Conservation (phyloP, 2,888 invertebrate genomes). For the Pollenia griseotomentosa region DNA sequence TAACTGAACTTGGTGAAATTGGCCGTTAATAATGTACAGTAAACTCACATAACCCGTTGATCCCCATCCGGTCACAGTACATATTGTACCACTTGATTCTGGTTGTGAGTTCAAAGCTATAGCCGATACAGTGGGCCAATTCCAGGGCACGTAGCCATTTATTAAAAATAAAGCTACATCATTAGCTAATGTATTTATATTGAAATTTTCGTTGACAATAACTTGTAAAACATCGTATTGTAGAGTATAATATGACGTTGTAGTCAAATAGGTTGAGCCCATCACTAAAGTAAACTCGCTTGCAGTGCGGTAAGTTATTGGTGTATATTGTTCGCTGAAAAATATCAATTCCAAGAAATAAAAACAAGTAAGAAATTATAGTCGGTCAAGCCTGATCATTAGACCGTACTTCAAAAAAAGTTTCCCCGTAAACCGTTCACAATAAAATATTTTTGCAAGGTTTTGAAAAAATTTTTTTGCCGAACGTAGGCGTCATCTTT, state of each 20-base stretch:
- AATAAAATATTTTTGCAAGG: too few species aligned
- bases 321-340: slow-evolving; percentile 62
- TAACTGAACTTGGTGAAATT: not conserved
- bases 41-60: slow-evolving; percentile 75
- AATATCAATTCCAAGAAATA: not conserved
- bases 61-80: slow-evolving; percentile 78
- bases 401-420: too few species aligned
- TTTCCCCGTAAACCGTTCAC: too few species aligned
- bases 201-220: slow-evolving; percentile 73
- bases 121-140: slow-evolving; percentile 70
- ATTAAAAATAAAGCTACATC: slow-evolving; percentile 78
- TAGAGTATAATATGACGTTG: slow-evolving; percentile 72
- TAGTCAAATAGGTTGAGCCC: slow-evolving; percentile 76
- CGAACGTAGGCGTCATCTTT: too few species aligned
- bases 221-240: slow-evolving; percentile 75
- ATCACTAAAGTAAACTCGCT: slow-evolving; percentile 77
- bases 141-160: slow-evolving; percentile 74
- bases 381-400: too few species aligned
- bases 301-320: slow-evolving; percentile 73
- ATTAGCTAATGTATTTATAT: slow-evolving; percentile 73
- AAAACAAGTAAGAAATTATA: too few species aligned
- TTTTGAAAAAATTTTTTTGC: too few species aligned
- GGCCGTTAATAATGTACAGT: not conserved
- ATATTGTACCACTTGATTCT: slow-evolving; percentile 67
- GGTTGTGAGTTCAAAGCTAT: slow-evolving; percentile 73